Base-by-base conservation (phyloP, 2,797 vertebrate species). In the Tachyglossus aculeatus region DNA sequence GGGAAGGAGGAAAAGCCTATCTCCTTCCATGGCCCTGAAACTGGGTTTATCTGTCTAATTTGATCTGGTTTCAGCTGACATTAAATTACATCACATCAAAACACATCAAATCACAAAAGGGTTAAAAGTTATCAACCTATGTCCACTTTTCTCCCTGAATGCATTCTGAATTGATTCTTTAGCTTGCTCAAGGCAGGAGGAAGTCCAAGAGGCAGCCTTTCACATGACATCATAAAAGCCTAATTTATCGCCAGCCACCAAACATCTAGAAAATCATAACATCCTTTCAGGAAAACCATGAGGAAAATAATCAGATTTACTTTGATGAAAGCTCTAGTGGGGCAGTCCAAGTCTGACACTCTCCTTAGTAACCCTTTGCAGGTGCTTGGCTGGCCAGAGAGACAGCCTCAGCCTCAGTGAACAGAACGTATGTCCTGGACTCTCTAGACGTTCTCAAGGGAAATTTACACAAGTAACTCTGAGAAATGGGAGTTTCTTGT, bases 221-320 rank as follows among this genome's bases (percentile, higher is more conserved):
- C 93, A 93, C 92, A 95, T 96, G 95, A 98, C 95, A 96, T 98
- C 95, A 98, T 94, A 94, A 94, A 94, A 94, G 93, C 92, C 94
- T 94, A 92, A 96, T 98, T 98, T 97, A 96, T 98, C 95, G 94
- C 91, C 93, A 82, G 88, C 91, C 93, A 95, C 93, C 88, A 93
- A 95, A 95, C 95, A 95, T 93, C 88, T 91, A 95, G 95, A 96
- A 95, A 96, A 96, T 97, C 97, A 98, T 96, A 99, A 99, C 96
- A 98, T 98, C 97, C 96, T 98, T 94, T 96, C 96, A 97, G 98
- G 97, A 98, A 98, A 93, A 94, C 92, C 92, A 95, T 92, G 94
- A 96, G 96, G 95, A 98, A 97, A 95, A 96, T 95, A 94, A 96
- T 97, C 95, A 95, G 94, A 94, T 90, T 87, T 91, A 87, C 94